phyloP scores from a whole-genome alignment of 2,797 vertebrate genomes.

The Phylloscopus collybita region DNA sequence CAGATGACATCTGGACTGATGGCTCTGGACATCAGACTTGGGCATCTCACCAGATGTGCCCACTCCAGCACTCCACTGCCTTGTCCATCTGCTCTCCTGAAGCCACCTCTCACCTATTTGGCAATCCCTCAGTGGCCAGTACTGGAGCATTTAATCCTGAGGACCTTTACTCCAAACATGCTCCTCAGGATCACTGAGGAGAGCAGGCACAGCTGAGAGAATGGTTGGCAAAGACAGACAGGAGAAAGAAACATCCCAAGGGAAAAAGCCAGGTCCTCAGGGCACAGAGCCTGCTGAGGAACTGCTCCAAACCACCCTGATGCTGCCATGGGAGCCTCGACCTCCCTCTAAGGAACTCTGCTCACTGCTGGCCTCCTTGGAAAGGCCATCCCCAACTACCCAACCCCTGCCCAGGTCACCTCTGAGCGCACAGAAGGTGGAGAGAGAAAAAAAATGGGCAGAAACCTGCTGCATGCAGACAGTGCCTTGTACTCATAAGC shows the following conservation, averaged over 20 bases:
- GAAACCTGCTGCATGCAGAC: background rate
- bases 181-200: background rate
- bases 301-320: background rate
- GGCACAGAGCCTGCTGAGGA: background rate
- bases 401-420: background rate
- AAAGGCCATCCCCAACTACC: background rate
- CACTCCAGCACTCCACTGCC: background rate
- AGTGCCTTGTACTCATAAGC: rapidly evolving
- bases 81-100: background rate
- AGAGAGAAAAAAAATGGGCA: background rate
- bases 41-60: background rate
- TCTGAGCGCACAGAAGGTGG: background rate
- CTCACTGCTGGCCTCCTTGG: background rate
- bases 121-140: background rate
- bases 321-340: background rate
- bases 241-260: background rate
- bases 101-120: background rate
- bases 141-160: background rate
- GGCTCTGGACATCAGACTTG: background rate
- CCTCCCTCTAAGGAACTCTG: background rate
- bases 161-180: background rate
- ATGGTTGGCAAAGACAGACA: background rate
- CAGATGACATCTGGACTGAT: too few relatives aligned
- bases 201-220: background rate
- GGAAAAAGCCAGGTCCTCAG: background rate